phyloP scores from a whole-genome alignment of 1,140 invertebrate genomes.

The Zaprionus lachaisei region DNA sequence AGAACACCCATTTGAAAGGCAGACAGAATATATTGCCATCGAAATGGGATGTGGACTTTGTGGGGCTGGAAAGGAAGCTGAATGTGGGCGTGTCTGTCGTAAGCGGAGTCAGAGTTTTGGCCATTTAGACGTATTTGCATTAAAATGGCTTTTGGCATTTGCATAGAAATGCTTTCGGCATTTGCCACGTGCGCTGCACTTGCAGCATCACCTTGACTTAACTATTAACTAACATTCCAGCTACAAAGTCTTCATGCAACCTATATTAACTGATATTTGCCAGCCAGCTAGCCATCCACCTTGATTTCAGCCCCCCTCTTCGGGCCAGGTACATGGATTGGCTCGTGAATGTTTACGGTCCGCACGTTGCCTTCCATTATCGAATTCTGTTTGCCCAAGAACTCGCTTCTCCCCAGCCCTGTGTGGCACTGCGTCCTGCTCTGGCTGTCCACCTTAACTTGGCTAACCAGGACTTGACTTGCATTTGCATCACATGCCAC shows the following conservation, averaged over 20 bases:
- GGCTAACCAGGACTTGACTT: slow-evolving; percentile 26
- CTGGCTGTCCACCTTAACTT: slow-evolving; percentile 50
- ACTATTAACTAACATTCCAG: slow-evolving; percentile 25
- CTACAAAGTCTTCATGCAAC: not conserved
- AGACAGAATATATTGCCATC: slow-evolving; percentile 62
- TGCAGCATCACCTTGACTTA: slow-evolving; percentile 38
- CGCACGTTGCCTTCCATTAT: slow-evolving; percentile 30
- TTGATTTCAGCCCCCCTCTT: slow-evolving; percentile 29
- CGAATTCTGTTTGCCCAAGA: slow-evolving; percentile 47
- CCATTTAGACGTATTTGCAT: slow-evolving; percentile 74
- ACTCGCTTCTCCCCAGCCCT: not conserved
- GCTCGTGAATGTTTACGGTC: slow-evolving; percentile 15
- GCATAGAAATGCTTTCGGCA: slow-evolving; percentile 58
- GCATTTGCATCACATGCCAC: slow-evolving; percentile 50
- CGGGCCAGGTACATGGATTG: slow-evolving; percentile 1
- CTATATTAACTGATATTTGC: slow-evolving; percentile 6
- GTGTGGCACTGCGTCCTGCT: not conserved
- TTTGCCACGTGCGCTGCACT: slow-evolving; percentile 60
- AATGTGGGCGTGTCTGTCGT: too few species aligned
- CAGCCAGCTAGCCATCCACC: slow-evolving; percentile 2
- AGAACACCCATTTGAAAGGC: slow-evolving; percentile 24
- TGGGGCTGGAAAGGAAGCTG: not conserved
- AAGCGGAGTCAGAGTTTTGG: slow-evolving; percentile 17
- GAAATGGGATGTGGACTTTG: slow-evolving; percentile 25
- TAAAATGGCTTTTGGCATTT: slow-evolving; percentile 73